Evolutionary conservation across 2,888 invertebrate species (phyloP).

Genomic region (Aspidiotus rigidus): DNA sequence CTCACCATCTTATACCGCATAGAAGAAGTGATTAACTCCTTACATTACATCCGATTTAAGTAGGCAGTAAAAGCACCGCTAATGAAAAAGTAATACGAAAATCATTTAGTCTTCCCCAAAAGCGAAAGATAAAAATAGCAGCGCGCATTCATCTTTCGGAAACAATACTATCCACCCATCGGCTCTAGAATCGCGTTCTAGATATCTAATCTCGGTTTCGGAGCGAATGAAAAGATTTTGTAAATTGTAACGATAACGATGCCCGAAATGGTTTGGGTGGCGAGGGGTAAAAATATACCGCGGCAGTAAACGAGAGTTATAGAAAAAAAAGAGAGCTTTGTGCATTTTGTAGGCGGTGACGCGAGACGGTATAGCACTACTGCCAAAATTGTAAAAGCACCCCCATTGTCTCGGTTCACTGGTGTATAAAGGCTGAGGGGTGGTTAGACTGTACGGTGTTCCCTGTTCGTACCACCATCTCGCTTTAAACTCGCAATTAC

Average conservation of each 20-base stretch:
- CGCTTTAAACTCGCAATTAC: conserved; percentile 25
- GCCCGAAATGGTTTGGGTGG: conserved; percentile 3
- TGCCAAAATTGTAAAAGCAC: conserved; percentile 16
- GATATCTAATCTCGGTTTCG: conserved; percentile 3
- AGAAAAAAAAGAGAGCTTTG: conserved; percentile 11
- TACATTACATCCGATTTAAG: too few species aligned
- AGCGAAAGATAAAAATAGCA: conserved; percentile 6
- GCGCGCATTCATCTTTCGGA: not conserved
- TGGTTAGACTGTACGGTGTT: not conserved
- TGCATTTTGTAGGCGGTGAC: conserved; percentile 18
- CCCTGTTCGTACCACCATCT: conserved; percentile 18
- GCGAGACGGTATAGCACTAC: conserved; percentile 10
- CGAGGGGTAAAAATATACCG: not conserved
- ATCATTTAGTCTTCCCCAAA: conserved; percentile 4
- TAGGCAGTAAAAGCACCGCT: too few species aligned
- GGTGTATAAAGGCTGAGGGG: conserved; percentile 17
- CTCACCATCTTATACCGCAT: too few species aligned
- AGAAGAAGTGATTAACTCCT: too few species aligned
- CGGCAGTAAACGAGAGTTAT: not conserved
- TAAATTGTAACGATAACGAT: conserved; percentile 19
- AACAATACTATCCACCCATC: conserved; percentile 7
- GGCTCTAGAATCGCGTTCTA: not conserved
- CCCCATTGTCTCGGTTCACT: conserved; percentile 20
- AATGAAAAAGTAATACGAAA: conserved; percentile 17
- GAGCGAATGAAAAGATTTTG: conserved; percentile 12